Conservation (phyloP, 2,113 vertebrate species). For the Chloebia gouldiae region DNA sequence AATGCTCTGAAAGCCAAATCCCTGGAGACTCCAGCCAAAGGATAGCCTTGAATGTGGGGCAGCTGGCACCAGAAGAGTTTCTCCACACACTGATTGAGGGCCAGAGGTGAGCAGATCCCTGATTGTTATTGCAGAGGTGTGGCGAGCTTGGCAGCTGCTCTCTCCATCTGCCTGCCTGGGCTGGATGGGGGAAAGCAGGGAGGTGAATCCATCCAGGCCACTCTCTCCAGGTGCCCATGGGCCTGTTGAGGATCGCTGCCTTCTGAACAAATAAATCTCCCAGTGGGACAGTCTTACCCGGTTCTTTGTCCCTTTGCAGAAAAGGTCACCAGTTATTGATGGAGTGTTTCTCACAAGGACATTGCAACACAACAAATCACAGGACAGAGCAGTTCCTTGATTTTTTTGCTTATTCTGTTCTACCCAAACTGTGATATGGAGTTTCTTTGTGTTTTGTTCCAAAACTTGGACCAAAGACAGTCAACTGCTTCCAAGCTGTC, state of each 20-base stretch:
- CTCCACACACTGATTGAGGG: not conserved
- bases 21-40: not conserved
- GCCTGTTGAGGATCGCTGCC: fast-evolving
- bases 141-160: not conserved
- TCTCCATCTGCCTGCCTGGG: not conserved
- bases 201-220: not conserved
- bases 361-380: not conserved
- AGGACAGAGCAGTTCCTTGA: not conserved
- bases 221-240: not conserved
- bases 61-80: not conserved
- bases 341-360: not conserved
- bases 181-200: not conserved
- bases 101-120: slow-evolving; percentile 34
- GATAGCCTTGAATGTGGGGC: not conserved
- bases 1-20: not conserved
- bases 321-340: not conserved
- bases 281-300: not conserved
- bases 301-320: not conserved
- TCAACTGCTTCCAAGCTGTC: not conserved
- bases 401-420: not conserved
- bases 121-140: slow-evolving; percentile 18
- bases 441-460: not conserved
- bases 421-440: not conserved
- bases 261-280: not conserved
- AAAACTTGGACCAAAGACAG: not conserved